Percentiles rank a stretch among this genome's conserved stretches.
These are phyloP conservation scores for Lepidurus packardi DNA, from an alignment of 1,140 invertebrate species.

Conservation along the genomic window DNA sequence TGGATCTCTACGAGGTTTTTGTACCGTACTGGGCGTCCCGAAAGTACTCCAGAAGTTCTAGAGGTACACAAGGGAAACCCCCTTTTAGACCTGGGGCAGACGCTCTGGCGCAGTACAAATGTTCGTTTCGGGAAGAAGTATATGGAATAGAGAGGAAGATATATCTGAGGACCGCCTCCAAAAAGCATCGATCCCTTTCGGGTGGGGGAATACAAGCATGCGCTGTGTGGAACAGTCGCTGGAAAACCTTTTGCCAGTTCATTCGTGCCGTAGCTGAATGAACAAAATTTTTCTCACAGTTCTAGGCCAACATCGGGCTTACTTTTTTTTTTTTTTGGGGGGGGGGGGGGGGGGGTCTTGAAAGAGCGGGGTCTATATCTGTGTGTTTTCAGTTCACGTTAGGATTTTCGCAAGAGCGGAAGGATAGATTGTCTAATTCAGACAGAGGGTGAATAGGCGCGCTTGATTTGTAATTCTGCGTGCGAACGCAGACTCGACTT, in stretches of 20 bases:
- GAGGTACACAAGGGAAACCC: neutral
- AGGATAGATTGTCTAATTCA: neutral
- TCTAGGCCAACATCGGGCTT: too few species aligned
- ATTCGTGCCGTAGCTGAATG: neutral
- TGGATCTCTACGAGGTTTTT: neutral
- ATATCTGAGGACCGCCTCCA: neutral
- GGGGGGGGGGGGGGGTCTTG: too few species aligned
- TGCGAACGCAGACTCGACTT: conserved; percentile 3
- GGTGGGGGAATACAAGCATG: neutral
- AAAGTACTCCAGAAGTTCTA: neutral
- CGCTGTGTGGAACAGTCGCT: neutral
- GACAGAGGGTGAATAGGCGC: neutral
- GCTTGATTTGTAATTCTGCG: conserved; percentile 17
- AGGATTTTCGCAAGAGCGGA: neutral
- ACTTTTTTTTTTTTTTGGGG: too few species aligned
- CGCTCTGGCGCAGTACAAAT: neutral
- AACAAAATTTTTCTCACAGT: neutral
- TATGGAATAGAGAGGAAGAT: neutral
- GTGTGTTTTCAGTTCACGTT: too few species aligned
- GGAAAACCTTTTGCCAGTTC: neutral
- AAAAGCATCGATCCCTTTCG: neutral
- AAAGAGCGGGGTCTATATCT: too few species aligned
- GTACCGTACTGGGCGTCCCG: conserved; percentile 1
- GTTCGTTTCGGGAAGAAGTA: conserved; percentile 3
- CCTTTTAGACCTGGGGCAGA: neutral